phyloP scores from a whole-genome alignment of 2,113 vertebrate species.

The Tiliqua scincoides region DNA sequence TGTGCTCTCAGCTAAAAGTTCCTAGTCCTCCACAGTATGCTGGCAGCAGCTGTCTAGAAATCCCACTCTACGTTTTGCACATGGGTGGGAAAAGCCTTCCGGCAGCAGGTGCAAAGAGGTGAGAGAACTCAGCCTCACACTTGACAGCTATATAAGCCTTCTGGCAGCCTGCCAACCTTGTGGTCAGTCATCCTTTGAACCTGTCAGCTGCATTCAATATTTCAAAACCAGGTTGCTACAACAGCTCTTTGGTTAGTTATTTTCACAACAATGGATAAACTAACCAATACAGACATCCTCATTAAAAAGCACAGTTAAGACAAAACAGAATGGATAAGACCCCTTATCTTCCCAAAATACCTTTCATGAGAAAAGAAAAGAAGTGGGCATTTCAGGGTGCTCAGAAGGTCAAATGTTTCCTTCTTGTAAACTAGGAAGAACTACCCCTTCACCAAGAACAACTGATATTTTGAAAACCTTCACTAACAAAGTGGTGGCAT shows the following conservation, averaged over 20 bases:
- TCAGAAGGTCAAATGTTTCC: background rate
- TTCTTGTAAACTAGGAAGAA: background rate
- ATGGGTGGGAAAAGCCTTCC: slow-evolving; percentile 40
- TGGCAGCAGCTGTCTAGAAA: slow-evolving; percentile 32
- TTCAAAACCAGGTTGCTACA: slow-evolving; percentile 6
- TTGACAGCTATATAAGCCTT: slow-evolving; percentile 38
- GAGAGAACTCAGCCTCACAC: slow-evolving; percentile 11
- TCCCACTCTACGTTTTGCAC: slow-evolving; percentile 22
- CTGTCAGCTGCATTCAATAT: slow-evolving; percentile 9
- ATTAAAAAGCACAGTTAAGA: background rate
- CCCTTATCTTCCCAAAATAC: background rate
- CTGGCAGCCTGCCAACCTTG: slow-evolving; percentile 28
- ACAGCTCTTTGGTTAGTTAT: slow-evolving; percentile 2
- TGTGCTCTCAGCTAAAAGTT: background rate
- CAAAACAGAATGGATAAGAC: background rate
- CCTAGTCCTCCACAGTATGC: background rate
- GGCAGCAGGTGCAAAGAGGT: slow-evolving; percentile 42
- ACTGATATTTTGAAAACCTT: background rate
- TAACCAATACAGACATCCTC: slow-evolving; percentile 1
- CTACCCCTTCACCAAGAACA: background rate
- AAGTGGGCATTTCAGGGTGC: background rate
- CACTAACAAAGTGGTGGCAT: background rate
- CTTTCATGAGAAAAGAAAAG: background rate
- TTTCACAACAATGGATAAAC: slow-evolving; percentile 35
- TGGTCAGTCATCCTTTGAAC: slow-evolving; percentile 26